Evolutionary conservation across 2,888 invertebrate species (phyloP).

Genomic region (Mystacides longicornis): DNA sequence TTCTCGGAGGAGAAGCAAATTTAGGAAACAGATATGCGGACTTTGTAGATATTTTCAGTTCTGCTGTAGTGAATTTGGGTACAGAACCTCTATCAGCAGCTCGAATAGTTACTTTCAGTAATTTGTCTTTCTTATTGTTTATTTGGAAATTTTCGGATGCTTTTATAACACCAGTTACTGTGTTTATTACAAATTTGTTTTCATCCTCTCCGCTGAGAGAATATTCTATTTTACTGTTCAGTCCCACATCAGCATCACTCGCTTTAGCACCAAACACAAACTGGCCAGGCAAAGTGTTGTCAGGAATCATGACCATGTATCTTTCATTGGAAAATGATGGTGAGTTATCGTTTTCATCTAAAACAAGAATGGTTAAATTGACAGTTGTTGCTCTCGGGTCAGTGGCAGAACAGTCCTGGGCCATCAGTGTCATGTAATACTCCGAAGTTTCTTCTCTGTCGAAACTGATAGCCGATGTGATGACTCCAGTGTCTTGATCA

Average conservation of each 20-base stretch:
- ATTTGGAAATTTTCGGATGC: constrained; percentile 60
- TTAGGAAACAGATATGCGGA: constrained; percentile 73
- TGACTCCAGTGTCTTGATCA: constrained; percentile 69
- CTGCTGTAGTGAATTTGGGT: constrained; percentile 64
- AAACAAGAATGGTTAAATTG: constrained; percentile 70
- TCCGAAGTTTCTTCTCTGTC: constrained; percentile 73
- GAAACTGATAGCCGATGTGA: constrained; percentile 63
- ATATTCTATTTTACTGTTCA: constrained; percentile 76
- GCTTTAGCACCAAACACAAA: constrained; percentile 91
- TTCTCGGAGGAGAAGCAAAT: constrained; percentile 61
- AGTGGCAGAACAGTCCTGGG: constrained; percentile 81
- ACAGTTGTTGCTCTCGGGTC: constrained; percentile 77
- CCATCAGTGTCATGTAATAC: constrained; percentile 78
- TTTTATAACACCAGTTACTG: constrained; percentile 80
- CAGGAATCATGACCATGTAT: constrained; percentile 76
- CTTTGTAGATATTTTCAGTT: constrained; percentile 69
- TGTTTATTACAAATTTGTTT: constrained; percentile 70
- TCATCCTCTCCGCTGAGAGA: constrained; percentile 69
- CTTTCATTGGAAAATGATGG: constrained; percentile 67
- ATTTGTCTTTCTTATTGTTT: constrained; percentile 46
- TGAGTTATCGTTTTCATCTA: constrained; percentile 81
- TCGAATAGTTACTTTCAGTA: constrained; percentile 65
- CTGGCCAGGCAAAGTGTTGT: constrained; percentile 68
- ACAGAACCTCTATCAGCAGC: constrained; percentile 74
- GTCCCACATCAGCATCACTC: constrained; percentile 71